Percentiles rank a stretch among this genome's conserved stretches.
Evolutionary conservation across 2,113 vertebrate species (phyloP).

Genomic region (Thermophis baileyi): DNA sequence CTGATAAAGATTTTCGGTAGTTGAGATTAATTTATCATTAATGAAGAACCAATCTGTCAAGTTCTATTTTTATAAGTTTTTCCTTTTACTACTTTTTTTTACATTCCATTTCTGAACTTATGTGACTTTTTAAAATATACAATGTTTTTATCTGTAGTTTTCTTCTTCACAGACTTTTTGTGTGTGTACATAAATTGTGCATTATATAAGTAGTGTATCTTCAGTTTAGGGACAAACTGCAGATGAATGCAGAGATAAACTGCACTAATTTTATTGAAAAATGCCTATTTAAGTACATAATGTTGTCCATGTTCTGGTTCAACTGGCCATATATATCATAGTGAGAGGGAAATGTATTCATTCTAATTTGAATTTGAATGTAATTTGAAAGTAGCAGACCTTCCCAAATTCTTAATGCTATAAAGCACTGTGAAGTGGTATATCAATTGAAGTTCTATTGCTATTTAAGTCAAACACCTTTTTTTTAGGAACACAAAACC

Average conservation of each 20-base stretch:
- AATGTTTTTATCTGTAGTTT: background rate
- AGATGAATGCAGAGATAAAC: background rate
- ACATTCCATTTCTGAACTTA: background rate
- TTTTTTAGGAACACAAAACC: background rate
- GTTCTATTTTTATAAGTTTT: slow-evolving; percentile 34
- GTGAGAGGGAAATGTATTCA: background rate
- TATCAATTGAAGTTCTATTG: background rate
- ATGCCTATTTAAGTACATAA: background rate
- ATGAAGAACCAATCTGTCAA: background rate
- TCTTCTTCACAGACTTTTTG: background rate
- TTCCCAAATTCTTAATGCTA: background rate
- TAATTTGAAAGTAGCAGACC: background rate
- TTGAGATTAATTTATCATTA: background rate
- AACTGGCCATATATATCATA: background rate
- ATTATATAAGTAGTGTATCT: background rate
- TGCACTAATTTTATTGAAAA: background rate
- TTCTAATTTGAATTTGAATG: background rate
- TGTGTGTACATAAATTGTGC: background rate
- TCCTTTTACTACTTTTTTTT: background rate
- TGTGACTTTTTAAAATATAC: background rate
- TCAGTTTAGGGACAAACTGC: background rate
- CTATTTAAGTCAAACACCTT: background rate
- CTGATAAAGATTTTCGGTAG: background rate
- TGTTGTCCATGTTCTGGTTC: background rate
- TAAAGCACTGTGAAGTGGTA: background rate